phyloP scores from a whole-genome alignment of 2,888 invertebrate species.

The Tromatobia lineatoria region DNA sequence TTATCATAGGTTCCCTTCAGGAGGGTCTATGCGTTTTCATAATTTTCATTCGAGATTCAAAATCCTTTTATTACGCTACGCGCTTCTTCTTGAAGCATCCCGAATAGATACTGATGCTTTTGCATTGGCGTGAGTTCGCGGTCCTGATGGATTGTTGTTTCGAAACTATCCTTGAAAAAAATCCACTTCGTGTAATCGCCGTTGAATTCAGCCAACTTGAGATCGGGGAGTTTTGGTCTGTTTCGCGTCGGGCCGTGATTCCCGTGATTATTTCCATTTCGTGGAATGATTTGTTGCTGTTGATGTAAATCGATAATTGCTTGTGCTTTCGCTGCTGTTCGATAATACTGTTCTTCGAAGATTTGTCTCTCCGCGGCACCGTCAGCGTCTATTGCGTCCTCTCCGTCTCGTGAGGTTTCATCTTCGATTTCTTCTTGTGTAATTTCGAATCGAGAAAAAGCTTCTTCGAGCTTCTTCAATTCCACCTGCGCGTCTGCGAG shows the following conservation, averaged over 20 bases:
- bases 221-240: constrained; percentile 41
- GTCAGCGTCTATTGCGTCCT: background rate
- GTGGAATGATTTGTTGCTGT: background rate
- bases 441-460: constrained; percentile 41
- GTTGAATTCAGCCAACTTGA: constrained; percentile 49
- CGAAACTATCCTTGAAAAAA: no score
- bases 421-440: constrained; percentile 25
- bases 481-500: background rate
- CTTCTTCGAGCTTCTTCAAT: background rate
- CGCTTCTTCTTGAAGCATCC: constrained; percentile 52
- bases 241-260: background rate
- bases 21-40: constrained; percentile 52
- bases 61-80: constrained; percentile 40
- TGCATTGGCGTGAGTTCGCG: constrained; percentile 43
- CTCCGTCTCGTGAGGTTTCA: background rate
- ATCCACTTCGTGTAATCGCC: constrained; percentile 54
- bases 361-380: constrained; percentile 33
- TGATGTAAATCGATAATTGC: constrained; percentile 31
- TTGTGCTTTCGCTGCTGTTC: constrained; percentile 36
- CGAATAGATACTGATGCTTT: constrained; percentile 59
- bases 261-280: background rate
- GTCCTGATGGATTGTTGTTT: constrained; percentile 44
- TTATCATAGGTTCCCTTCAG: constrained; percentile 66
- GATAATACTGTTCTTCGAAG: constrained; percentile 44
- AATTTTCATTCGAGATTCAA: constrained; percentile 48